These are phyloP conservation scores for Anguilla japonica DNA, from an alignment of 2,113 vertebrate genomes.

Conservation along the genomic window DNA sequence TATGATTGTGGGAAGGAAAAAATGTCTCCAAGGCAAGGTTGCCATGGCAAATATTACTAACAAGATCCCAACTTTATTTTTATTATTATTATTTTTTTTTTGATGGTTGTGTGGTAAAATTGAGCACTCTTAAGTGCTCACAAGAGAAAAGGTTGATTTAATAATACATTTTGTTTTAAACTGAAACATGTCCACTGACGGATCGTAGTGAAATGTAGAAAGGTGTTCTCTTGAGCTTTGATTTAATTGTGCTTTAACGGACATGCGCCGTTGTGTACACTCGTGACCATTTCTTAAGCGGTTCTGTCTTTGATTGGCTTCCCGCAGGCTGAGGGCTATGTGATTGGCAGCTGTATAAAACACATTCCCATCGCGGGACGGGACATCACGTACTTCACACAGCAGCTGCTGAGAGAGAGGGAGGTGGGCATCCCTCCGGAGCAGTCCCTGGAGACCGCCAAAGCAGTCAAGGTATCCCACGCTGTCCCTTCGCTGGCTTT, in stretches of 20 bases:
- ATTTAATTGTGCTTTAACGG: not conserved
- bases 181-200: not conserved
- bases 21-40: not conserved
- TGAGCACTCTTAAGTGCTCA: not conserved
- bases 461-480: constrained; percentile 88
- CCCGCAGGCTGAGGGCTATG: constrained; percentile 91
- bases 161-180: not conserved
- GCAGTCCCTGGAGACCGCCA: constrained; percentile 96
- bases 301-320: not conserved
- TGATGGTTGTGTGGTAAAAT: not conserved
- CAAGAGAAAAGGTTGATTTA: not conserved
- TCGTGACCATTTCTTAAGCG: too few species aligned
- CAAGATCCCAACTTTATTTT: not conserved
- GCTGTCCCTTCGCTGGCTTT: constrained; percentile 7
- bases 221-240: not conserved
- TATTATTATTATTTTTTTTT: not conserved
- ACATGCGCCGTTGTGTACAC: too few species aligned
- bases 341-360: constrained; percentile 99
- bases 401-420: constrained; percentile 91
- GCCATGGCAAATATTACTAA: not conserved
- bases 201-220: not conserved
- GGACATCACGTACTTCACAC: constrained; percentile 98
- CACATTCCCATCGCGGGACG: constrained; percentile 98
- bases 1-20: not conserved
- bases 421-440: constrained; percentile 98